Evolutionary conservation across 2,888 invertebrate genomes (phyloP), one percentile per base, ranked within the genome.

Genomic region (Mythimna impura): DNA sequence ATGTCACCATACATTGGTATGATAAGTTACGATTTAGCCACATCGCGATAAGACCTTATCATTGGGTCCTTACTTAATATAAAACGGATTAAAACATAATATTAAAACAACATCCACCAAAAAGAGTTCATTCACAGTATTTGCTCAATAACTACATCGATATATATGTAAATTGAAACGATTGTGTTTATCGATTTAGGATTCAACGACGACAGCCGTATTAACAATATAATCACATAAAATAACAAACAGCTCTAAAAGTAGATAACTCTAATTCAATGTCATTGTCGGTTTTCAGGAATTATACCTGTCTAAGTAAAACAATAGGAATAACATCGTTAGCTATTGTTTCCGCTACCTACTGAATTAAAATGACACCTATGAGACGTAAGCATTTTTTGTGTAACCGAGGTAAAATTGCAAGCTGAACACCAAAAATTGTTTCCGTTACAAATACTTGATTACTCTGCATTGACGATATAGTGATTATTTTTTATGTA

Each of bases 391-490:
- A 57, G 17, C 17, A 43, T 72, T 61, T 71, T 52, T 64, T 61
- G 73, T 52, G 66, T 71, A 76, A 78, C 12, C 14, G 3, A 36
- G 17, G 10, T 66, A 20, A 22, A 30, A 65, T 10, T 52, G 43
- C 65, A 30, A 64, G 64, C 40, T 73, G 12, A 66, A 34, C 63
- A 64, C 20, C 9, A 50, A 76, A 73, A 61, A 58, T 40, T 17
- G 34, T 71, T 80, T 84, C 72, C 73, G 73, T 68, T 78, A 66
- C 61, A 22, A 68, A 76, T 70, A 63, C 34, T 34, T 68, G 50
- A 61, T 60, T 47, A 58, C 14, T 36, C 66, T 62, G 58, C n/a
- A 66, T 65, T 64, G 47, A 66, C 36, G 57, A 76, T 6, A 22
- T 40, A 8, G 55, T 64, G 22, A 71, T 54, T 43, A 66, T 54